Conservation (phyloP, 2,113 vertebrate species). For the Alligator sinensis region DNA sequence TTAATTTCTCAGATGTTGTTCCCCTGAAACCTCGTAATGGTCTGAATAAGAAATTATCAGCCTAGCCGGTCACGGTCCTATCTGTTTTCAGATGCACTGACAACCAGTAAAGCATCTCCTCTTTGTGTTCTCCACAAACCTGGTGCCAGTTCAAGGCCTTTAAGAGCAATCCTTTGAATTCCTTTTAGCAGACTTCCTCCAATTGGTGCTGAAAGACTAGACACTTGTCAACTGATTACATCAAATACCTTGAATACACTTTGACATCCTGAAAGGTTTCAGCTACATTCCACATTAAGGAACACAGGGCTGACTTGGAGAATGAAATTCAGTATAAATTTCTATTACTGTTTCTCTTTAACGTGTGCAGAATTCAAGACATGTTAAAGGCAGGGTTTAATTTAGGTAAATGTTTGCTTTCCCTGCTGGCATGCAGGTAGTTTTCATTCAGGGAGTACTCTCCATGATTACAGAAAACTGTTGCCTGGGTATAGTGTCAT, state of each 20-base stretch:
- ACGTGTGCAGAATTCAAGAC: background rate
- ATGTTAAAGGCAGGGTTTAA: background rate
- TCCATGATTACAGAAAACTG: background rate
- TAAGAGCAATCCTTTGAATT: background rate
- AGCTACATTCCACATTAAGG: background rate
- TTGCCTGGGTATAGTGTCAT: background rate
- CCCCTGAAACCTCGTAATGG: background rate
- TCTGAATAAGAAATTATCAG: background rate
- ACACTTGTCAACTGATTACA: background rate
- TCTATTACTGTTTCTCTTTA: background rate
- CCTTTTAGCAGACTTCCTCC: background rate
- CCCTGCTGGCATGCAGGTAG: background rate
- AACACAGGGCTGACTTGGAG: background rate
- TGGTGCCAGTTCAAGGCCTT: background rate
- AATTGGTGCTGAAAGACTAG: background rate
- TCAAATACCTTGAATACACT: background rate
- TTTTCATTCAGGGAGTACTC: background rate
- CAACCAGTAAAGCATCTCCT: background rate
- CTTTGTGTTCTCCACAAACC: rapidly evolving
- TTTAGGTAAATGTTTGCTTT: background rate
- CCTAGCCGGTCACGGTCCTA: background rate
- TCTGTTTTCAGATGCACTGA: background rate
- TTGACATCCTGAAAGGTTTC: background rate
- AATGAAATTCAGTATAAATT: background rate
- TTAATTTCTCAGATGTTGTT: background rate